These are phyloP conservation scores for Spilogale gracilis DNA, from an alignment of 2,113 vertebrate genomes.

Conservation along the genomic window DNA sequence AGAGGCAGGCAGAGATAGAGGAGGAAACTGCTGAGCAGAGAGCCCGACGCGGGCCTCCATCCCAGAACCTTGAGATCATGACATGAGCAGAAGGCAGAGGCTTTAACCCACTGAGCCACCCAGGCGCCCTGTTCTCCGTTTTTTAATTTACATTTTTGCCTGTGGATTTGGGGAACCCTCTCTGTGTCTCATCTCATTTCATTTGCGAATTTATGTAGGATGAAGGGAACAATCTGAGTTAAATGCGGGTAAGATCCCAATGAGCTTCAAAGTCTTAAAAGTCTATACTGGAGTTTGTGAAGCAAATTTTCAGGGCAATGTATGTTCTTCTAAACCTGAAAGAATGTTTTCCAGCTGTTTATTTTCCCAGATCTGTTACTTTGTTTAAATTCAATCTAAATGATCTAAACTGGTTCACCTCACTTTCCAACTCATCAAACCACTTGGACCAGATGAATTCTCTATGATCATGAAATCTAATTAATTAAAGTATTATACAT, in stretches of 20 bases:
- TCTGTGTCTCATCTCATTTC: neutral
- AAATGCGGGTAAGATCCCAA: neutral
- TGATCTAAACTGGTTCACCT: neutral
- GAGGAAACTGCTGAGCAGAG: too few species aligned
- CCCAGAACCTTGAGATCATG: too few species aligned
- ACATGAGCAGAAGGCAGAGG: too few species aligned
- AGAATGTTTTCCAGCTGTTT: neutral
- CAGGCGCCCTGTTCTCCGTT: neutral
- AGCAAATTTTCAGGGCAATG: neutral
- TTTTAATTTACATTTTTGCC: neutral
- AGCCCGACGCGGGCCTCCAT: too few species aligned
- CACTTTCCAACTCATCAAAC: neutral
- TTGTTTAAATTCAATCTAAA: neutral
- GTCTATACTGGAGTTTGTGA: neutral
- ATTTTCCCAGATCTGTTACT: neutral
- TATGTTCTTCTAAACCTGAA: neutral
- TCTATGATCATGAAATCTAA: neutral
- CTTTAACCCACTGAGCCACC: too few species aligned
- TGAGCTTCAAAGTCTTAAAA: neutral
- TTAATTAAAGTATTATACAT: neutral
- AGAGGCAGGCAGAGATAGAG: too few species aligned
- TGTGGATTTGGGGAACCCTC: neutral
- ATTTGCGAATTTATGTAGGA: neutral
- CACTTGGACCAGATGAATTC: neutral
- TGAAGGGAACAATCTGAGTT: neutral